These are phyloP conservation scores for Choreutis nemorana DNA, from an alignment of 2,888 invertebrate species.

Conservation along the genomic window DNA sequence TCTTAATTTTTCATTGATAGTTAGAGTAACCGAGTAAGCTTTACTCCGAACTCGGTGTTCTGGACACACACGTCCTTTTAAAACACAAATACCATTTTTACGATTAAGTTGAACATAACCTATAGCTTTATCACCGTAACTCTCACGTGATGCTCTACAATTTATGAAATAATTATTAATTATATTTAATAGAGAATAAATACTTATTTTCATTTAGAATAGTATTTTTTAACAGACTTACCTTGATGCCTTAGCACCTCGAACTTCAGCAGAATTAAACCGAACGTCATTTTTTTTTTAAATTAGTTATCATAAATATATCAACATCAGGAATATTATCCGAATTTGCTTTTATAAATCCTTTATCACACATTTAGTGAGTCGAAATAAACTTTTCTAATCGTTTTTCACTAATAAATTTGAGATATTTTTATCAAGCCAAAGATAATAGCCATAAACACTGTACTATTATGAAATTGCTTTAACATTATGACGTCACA, in stretches of 20 bases:
- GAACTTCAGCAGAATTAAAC: too few relatives aligned
- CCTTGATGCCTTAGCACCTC: neutral
- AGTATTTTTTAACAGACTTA: neutral
- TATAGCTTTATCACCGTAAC: slow-evolving; percentile 2
- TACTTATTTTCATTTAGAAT: neutral
- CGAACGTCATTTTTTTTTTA: neutral
- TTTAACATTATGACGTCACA: neutral
- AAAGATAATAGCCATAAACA: neutral
- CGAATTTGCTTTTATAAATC: neutral
- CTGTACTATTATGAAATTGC: neutral
- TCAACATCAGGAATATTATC: too few relatives aligned
- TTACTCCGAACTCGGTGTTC: slow-evolving; percentile 7
- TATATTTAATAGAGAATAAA: neutral
- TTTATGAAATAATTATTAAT: neutral
- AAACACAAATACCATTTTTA: slow-evolving; percentile 5
- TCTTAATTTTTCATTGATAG: slow-evolving; percentile 5
- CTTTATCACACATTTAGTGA: neutral
- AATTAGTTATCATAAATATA: neutral
- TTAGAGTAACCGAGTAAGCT: slow-evolving; percentile 7
- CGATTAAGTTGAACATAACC: slow-evolving; percentile 3
- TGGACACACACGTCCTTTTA: slow-evolving; percentile 7
- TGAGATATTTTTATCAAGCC: neutral
- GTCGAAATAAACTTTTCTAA: neutral
- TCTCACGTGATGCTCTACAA: neutral
- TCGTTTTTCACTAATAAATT: neutral